A percentile compares a stretch with the other conserved stretches of the same genome.
These are phyloP conservation scores for Turritopsis rubra DNA, from an alignment of 30 jellyfish, hydroid and myxozoan genomes.

Conservation along the genomic window DNA sequence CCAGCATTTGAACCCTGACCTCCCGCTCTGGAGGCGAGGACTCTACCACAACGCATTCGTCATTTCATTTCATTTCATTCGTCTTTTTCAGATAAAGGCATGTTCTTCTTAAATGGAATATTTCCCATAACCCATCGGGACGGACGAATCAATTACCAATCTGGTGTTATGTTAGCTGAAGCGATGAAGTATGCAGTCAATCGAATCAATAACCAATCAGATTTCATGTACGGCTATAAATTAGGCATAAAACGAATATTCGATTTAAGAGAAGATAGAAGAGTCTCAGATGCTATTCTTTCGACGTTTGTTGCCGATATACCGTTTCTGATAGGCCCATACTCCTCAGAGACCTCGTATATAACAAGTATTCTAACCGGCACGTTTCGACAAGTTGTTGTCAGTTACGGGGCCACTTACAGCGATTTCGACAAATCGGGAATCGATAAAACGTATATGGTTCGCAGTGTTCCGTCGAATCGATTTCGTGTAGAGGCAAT, in stretches of 20 bases:
- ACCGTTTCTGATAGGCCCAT: constrained; percentile 56
- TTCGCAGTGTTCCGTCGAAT: constrained; percentile 77
- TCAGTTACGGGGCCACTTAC: constrained; percentile 56
- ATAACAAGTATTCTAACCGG: constrained; percentile 34
- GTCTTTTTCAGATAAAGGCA: constrained; percentile 48
- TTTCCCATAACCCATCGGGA: constrained; percentile 15
- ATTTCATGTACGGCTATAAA: constrained; percentile 50
- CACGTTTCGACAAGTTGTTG: constrained; percentile 39
- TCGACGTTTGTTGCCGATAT: constrained; percentile 18
- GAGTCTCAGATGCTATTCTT: neutral
- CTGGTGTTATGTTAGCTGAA: constrained; percentile 56
- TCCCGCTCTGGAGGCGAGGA: too few species aligned
- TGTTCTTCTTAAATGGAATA: constrained; percentile 46
- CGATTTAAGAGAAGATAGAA: neutral
- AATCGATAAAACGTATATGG: neutral
- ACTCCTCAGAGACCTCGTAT: constrained; percentile 41
- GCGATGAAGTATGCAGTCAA: constrained; percentile 53
- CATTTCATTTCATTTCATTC: neutral
- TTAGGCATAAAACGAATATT: neutral
- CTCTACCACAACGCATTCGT: neutral
- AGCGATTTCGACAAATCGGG: constrained; percentile 15
- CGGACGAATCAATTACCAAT: constrained; percentile 29
- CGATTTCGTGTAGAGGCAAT: constrained; percentile 53
- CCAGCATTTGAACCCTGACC: too few species aligned
- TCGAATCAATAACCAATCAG: constrained; percentile 45